Evolutionary conservation across 2,113 vertebrate species (phyloP), one percentile per base, ranked within the genome.

Genomic region (Macroglossus sobrinus): DNA sequence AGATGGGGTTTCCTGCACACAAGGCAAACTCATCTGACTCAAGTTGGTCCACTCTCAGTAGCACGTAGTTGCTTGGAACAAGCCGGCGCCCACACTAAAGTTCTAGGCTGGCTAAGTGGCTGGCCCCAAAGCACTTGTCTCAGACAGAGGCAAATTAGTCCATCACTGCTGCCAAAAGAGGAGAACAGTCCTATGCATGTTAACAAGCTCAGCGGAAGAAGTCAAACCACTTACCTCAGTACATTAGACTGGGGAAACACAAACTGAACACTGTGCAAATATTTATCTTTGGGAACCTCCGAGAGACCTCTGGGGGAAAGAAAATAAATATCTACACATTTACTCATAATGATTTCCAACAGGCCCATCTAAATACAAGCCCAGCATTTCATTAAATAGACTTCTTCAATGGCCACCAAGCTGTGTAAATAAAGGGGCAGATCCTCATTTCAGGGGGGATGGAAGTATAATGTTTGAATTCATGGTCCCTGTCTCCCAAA

Each of bases 311-410:
- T 91, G 24, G 71, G 80, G 71, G 84, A 89, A 97, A 30, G 61
- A 89, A 97, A 97, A 97, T 18, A 11, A 96, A 96, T 95, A 89
- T 89, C 92, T 68, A 89, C 74, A 96, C 40, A 22, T 95, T 98
- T 94, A 95, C 84, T 87, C 71, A 94, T 82, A 72, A 96, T 91
- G 93, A 97, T 84, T 97, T 97, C 74, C 82, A 93, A 72, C 68
- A 92, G 96, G 57, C 84, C 76, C 76, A 66, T 94, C 91, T 84
- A 88, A 69, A 88, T 59, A 85, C 68, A 96, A 88, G 82, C 30
- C n/a, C 33, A 45, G 28, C 89, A 75, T 96, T 97, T 97, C 74
- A 89, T 95, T 97, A 91, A 90, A 26, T 22, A 68, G 82, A 64
- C 85, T 66, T 75, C 74, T 89, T 93, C 96, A 96, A 26, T 93